phyloP scores from a whole-genome alignment of 2,797 vertebrate genomes.

The Scarus forsteni region DNA sequence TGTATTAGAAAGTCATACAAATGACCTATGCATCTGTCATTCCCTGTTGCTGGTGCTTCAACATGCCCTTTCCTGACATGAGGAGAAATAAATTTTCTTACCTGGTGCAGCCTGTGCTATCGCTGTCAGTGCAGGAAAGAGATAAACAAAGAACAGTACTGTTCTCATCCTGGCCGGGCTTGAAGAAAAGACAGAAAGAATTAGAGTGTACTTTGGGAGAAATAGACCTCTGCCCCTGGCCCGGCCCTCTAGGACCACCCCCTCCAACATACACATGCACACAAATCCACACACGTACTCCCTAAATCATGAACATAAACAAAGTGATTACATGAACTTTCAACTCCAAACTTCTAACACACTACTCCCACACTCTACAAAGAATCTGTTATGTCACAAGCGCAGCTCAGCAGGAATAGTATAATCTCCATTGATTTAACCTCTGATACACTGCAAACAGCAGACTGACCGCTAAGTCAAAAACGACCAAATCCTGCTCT shows the following conservation, averaged over 20 bases:
- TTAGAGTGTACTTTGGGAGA: conserved; percentile 26
- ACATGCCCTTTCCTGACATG: neutral
- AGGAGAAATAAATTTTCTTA: conserved; percentile 47
- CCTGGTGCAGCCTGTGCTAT: conserved; percentile 61
- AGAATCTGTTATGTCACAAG: conserved; percentile 29
- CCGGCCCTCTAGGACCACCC: conserved; percentile 31
- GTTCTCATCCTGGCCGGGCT: conserved; percentile 61
- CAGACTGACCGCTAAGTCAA: conserved; percentile 53
- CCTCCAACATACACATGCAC: conserved; percentile 4
- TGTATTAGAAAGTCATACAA: neutral
- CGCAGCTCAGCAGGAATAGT: conserved; percentile 20
- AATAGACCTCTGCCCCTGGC: conserved; percentile 29
- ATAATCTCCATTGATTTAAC: conserved; percentile 55
- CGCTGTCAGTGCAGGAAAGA: conserved; percentile 56
- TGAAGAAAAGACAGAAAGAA: conserved; percentile 25
- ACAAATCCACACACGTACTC: conserved; percentile 1
- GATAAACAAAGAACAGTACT: conserved; percentile 50
- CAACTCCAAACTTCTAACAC: conserved; percentile 1
- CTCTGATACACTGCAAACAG: conserved; percentile 20
- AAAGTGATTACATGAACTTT: neutral
- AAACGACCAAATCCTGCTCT: conserved; percentile 32
- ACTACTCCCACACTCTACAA: conserved; percentile 11
- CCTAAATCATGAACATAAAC: neutral
- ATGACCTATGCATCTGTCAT: neutral
- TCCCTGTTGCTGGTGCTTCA: neutral